phyloP scores from a whole-genome alignment of 2,888 invertebrate species.

The Catocala sponsa region DNA sequence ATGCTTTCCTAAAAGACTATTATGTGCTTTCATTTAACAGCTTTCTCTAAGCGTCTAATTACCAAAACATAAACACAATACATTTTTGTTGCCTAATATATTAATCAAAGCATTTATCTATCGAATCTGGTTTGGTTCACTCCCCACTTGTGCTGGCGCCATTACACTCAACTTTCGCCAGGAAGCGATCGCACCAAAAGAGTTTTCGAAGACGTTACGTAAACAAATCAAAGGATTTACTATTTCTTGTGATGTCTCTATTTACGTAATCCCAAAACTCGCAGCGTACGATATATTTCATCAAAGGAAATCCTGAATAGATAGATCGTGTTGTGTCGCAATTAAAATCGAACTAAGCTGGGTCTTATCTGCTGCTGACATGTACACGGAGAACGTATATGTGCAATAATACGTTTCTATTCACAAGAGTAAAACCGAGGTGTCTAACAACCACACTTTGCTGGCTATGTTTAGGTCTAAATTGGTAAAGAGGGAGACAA shows the following conservation, averaged over 20 bases:
- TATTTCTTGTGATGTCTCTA: conserved; percentile 50
- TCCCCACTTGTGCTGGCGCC: conserved; percentile 19
- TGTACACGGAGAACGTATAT: no score
- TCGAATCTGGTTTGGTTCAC: conserved; percentile 40
- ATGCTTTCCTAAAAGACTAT: no score
- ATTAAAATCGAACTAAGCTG: conserved; percentile 1
- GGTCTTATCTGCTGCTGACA: conserved; percentile 5
- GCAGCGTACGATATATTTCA: conserved; percentile 14
- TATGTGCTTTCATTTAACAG: neutral
- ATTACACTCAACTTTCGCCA: conserved; percentile 42
- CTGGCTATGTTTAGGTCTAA: no score
- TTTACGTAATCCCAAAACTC: conserved; percentile 25
- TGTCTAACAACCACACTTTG: no score
- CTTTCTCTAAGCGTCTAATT: neutral
- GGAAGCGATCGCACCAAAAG: conserved; percentile 34
- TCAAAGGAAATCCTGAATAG: conserved; percentile 31
- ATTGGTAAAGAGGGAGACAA: no score
- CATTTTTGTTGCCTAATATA: neutral
- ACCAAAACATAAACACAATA: conserved; percentile 1
- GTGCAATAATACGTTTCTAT: no score
- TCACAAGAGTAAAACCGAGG: no score
- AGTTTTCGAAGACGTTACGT: conserved; percentile 21
- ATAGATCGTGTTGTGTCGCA: conserved; percentile 13
- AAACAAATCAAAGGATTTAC: conserved; percentile 51
- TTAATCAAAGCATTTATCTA: neutral